Evolutionary conservation across 1,140 invertebrate species (phyloP).

Genomic region (Pachypeltis micranthus): DNA sequence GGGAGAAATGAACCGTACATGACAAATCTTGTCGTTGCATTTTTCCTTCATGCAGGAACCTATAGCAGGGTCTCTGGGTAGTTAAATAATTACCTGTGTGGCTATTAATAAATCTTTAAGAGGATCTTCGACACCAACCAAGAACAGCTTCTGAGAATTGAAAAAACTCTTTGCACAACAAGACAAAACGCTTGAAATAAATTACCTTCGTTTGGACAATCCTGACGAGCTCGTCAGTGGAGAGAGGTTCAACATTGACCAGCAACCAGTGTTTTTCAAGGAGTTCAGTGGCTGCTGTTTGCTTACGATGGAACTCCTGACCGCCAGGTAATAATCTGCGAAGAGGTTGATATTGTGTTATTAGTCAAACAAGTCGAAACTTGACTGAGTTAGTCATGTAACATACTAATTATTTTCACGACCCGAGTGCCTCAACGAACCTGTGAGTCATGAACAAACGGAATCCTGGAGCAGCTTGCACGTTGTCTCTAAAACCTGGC

Average conservation of each 20-base stretch:
- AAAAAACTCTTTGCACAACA: too few species aligned
- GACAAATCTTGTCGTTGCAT: too few species aligned
- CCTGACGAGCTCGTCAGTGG: slow-evolving; percentile 53
- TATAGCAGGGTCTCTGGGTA: too few species aligned
- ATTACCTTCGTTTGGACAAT: slow-evolving; percentile 44
- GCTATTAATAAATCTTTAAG: too few species aligned
- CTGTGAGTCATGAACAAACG: slow-evolving; percentile 84
- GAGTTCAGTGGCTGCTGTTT: slow-evolving; percentile 47
- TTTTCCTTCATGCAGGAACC: too few species aligned
- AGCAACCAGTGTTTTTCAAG: slow-evolving; percentile 73
- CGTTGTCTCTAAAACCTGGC: slow-evolving; percentile 71
- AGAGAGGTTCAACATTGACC: slow-evolving; percentile 69
- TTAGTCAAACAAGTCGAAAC: not conserved
- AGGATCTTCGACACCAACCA: too few species aligned
- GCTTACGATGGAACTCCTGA: slow-evolving; percentile 48
- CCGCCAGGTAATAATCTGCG: slow-evolving; percentile 45
- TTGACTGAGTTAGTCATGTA: not conserved
- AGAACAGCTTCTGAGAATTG: too few species aligned
- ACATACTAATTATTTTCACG: not conserved
- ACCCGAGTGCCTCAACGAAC: slow-evolving; percentile 36
- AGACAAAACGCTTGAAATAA: not conserved
- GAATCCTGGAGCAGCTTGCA: slow-evolving; percentile 68
- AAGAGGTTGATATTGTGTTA: slow-evolving; percentile 26
- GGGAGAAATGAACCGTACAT: too few species aligned
- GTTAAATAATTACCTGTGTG: too few species aligned